Base-by-base conservation (phyloP, 1,140 invertebrate species). In the Tetramorium parvispinum region DNA sequence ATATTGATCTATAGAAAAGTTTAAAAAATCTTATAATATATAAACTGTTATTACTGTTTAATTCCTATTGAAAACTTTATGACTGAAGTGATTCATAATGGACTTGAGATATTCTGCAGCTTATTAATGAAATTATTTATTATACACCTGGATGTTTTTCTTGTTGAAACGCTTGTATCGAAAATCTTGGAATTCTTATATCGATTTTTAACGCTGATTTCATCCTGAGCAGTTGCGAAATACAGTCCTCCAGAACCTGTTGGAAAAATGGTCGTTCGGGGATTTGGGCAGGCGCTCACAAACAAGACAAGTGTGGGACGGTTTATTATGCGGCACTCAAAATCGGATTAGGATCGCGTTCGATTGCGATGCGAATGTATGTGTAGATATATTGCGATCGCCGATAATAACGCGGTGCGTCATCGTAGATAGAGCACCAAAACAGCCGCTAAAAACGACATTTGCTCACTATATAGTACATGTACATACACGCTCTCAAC, bases 311-410 rank as follows among this genome's bases (percentile, higher is more conserved):
- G n/a, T 65, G 46, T 21, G 46, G 49, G 24, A 37, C 53, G 21
- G 68, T 83, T 73, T 75, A 83, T 83, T 83, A 75, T 75, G 68
- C 79, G 55, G 53, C n/a, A 37, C 46, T 24, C 43, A 27, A 49
- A 59, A 83, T 83, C 68, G 79, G 53, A 83, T 83, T 73, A 83
- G 40, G 53, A 83, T 83, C 68, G 43, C 77, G 27, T 66, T 51
- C 77, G n/a, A 32, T 32, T 3, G 32, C 32, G 3, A 66, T 27
- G 61, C 40, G 18, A 71, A 21, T 16, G 49, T 51, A 21, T 40
- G 53, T 21, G 24, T 59, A n/a, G n/a, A n/a, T n/a, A 32, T 32
- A 59, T 76, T 59, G 59, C 53, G 79, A 83, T 83, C 27, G 53
- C 53, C 40, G 43, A 83, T 83, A 75, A 83, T 83, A 59, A 37